Evolutionary conservation across 2,888 invertebrate genomes (phyloP), one percentile per base, ranked within the genome.

Genomic region (Oeneis ivallda): DNA sequence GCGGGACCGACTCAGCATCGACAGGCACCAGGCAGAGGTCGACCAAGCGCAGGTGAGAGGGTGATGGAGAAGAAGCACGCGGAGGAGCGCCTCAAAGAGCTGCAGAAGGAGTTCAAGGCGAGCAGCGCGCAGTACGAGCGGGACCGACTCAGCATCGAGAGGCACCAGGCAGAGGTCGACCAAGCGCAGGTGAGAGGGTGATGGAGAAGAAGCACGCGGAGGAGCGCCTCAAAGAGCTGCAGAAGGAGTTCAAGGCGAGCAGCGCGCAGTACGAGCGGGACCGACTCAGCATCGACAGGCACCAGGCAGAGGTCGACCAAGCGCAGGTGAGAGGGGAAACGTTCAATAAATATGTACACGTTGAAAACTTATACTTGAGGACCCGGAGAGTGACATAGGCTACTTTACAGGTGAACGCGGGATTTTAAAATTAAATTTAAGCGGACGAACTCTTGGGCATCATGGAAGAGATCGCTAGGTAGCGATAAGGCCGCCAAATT

Each of bases 61-160:
- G 93, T 94, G 64, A 96, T 97, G 96, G 95, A 95, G 79, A 84
- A 95, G 71, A 90, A 91, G 19, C 95, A 96, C 75, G 93, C 93
- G 6, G 93, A 93, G 65, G 91, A 88, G 58, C 87, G 95, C 41
- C 86, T 98, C 19, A 93, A 89, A 62, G 92, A 92, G 50, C 95
- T 96, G 76, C 93, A 95, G 79, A 86, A 85, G 13, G 96, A 96
- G 72, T 91, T 95, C 75, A 93, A 94, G 66, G 91, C 92, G 62
- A 95, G 94, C 70, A 94, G 95, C 70, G 88, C 93, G 1, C 95
- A 95, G 68, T 96, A 94, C 80, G 89, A 93, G 59, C 92, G 93
- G 64, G 96, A 97, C 77, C 93, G 93, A 77, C 86, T 85, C 8
- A 85, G 89, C 62, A 89, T 96, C 49, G 93, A 93, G 2, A 63